phyloP scores from a whole-genome alignment of 2,888 invertebrate genomes.

The Uloborus plumipes region DNA sequence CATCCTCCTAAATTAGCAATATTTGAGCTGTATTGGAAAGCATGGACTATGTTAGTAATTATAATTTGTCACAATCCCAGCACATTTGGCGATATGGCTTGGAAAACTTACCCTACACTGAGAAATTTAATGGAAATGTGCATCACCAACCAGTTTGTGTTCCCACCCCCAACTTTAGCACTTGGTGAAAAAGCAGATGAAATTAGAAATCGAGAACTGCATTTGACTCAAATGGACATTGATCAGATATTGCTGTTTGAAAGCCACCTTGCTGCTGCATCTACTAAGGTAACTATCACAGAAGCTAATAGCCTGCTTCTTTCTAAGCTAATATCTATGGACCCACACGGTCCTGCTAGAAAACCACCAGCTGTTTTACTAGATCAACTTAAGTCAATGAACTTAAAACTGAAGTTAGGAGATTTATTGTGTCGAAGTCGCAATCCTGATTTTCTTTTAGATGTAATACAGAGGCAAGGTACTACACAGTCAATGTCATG shows the following conservation, averaged over 20 bases:
- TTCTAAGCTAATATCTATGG: conserved; percentile 86
- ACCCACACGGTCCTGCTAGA: conserved; percentile 83
- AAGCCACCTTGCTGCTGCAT: conserved; percentile 85
- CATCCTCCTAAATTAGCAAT: conserved; percentile 91
- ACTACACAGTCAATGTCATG: conserved; percentile 86
- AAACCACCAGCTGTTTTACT: conserved; percentile 83
- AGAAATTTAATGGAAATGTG: conserved; percentile 95
- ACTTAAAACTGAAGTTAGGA: conserved; percentile 85
- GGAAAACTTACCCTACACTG: conserved; percentile 91
- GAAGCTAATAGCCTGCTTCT: conserved; percentile 89
- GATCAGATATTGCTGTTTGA: conserved; percentile 90
- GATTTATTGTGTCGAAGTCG: conserved; percentile 89
- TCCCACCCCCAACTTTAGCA: conserved; percentile 80
- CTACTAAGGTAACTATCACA: conserved; percentile 87
- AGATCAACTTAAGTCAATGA: conserved; percentile 84
- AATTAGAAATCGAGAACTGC: conserved; percentile 77
- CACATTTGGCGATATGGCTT: conserved; percentile 84
- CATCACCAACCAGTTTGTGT: conserved; percentile 85
- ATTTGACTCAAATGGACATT: conserved; percentile 77
- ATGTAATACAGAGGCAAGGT: conserved; percentile 85
- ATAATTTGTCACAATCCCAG: conserved; percentile 93
- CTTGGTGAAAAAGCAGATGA: conserved; percentile 76
- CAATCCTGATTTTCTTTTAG: conserved; percentile 90
- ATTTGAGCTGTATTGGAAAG: conserved; percentile 94
- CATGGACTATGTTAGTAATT: conserved; percentile 88